Percentiles rank a stretch among this genome's conserved stretches.
These are phyloP conservation scores for Orchestes rusci DNA, from an alignment of 2,888 invertebrate species.

Conservation along the genomic window DNA sequence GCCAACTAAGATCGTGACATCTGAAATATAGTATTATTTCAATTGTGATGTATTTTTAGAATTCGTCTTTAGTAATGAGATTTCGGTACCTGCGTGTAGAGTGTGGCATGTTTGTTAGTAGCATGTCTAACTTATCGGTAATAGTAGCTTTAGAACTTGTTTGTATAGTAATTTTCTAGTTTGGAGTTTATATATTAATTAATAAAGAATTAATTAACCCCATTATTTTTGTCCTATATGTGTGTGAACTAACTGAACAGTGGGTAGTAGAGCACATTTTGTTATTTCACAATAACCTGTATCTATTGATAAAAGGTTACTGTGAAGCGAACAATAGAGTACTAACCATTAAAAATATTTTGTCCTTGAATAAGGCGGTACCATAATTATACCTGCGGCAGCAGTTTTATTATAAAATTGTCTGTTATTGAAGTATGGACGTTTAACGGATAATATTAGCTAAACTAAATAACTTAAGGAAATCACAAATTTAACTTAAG, in stretches of 20 bases:
- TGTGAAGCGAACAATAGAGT: conserved; percentile 20
- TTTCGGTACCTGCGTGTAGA: conserved; percentile 22
- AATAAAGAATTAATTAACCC: too few species aligned
- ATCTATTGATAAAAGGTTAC: conserved; percentile 13
- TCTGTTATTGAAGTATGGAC: conserved; percentile 11
- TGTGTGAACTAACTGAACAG: conserved; percentile 13
- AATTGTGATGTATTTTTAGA: conserved; percentile 25
- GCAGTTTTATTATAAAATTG: conserved; percentile 22
- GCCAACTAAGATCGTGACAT: conserved; percentile 18
- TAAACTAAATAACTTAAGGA: conserved; percentile 21
- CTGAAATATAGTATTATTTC: conserved; percentile 23
- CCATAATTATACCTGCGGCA: conserved; percentile 17
- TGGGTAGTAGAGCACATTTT: conserved; percentile 5
- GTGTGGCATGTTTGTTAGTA: conserved; percentile 22
- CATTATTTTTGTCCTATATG: conserved; percentile 18
- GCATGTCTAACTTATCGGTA: conserved; percentile 21
- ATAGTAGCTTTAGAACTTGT: conserved; percentile 17
- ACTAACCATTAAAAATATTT: conserved; percentile 21
- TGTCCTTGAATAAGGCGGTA: conserved; percentile 18
- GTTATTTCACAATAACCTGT: conserved; percentile 14
- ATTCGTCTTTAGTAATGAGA: background rate
- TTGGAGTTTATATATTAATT: too few species aligned
- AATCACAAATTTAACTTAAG: conserved; percentile 28
- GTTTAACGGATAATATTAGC: conserved; percentile 15
- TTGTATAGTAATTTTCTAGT: too few species aligned